These are phyloP conservation scores for Parapsyche elsis DNA, from an alignment of 1,140 invertebrate species.

Conservation along the genomic window DNA sequence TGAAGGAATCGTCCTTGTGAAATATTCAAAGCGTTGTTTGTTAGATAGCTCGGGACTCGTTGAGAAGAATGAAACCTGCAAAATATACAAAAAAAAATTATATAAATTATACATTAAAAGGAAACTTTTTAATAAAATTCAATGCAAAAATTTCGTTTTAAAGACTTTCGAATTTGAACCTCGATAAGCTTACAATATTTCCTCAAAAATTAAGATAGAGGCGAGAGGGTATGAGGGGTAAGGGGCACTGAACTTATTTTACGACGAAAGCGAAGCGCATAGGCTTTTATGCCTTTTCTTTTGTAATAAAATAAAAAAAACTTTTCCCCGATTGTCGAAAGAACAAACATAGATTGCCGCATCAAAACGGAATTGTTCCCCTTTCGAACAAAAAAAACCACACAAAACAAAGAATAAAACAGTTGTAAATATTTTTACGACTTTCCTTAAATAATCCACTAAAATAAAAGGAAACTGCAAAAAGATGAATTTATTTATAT, in stretches of 20 bases:
- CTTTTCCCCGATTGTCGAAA: constrained; percentile 27
- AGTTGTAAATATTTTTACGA: constrained; percentile 15
- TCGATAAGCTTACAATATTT: background rate
- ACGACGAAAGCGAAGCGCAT: background rate
- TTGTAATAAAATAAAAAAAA: constrained; percentile 31
- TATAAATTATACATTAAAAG: background rate
- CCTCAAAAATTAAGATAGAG: background rate
- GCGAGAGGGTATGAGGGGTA: no score
- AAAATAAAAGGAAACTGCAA: no score
- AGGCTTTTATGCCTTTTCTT: constrained; percentile 17
- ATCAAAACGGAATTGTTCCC: constrained; percentile 24
- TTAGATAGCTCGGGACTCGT: constrained; percentile 95
- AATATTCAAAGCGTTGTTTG: constrained; percentile 95
- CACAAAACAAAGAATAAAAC: background rate
- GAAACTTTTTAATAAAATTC: background rate
- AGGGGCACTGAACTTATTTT: constrained; percentile 6
- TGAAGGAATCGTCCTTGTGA: constrained; percentile 93
- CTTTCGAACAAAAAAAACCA: background rate
- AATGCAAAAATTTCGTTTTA: background rate
- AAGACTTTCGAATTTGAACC: background rate
- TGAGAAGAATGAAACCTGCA: constrained; percentile 95
- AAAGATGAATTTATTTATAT: no score
- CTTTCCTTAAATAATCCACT: background rate
- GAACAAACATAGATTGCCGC: constrained; percentile 23
- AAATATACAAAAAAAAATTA: constrained; percentile 52